Conservation (phyloP, 2,113 vertebrate genomes). For the Piprites chloris region DNA sequence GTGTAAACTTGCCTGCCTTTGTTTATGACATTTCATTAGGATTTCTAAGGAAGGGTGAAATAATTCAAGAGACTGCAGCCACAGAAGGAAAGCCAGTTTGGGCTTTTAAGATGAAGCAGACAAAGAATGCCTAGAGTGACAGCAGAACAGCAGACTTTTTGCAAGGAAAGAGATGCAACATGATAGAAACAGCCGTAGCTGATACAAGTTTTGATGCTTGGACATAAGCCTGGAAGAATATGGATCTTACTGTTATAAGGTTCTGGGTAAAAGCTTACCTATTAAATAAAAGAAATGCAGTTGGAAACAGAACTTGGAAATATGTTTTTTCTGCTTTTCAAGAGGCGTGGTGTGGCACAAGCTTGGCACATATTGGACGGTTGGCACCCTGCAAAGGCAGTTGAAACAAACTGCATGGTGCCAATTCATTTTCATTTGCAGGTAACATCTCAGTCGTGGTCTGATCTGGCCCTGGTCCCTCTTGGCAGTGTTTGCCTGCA, state of each 20-base stretch:
- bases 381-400: background rate
- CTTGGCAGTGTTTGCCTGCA: too few species aligned
- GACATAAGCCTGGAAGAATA: background rate
- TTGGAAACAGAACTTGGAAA: background rate
- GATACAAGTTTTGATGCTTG: background rate
- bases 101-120: background rate
- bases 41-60: background rate
- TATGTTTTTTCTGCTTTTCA: background rate
- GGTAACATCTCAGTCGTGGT: too few species aligned
- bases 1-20: background rate
- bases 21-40: background rate
- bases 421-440: background rate
- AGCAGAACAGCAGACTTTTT: background rate
- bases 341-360: accelerated
- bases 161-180: background rate
- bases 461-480: too few species aligned
- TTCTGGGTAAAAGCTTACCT: background rate
- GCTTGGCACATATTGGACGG: background rate
- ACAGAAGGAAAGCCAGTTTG: background rate
- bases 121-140: background rate
- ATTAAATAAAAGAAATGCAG: background rate
- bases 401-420: background rate
- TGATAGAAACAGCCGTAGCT: background rate
- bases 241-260: background rate
- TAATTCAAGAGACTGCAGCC: background rate